phyloP scores from a whole-genome alignment of 2,113 vertebrate genomes.

The Aldabrachelys gigantea region DNA sequence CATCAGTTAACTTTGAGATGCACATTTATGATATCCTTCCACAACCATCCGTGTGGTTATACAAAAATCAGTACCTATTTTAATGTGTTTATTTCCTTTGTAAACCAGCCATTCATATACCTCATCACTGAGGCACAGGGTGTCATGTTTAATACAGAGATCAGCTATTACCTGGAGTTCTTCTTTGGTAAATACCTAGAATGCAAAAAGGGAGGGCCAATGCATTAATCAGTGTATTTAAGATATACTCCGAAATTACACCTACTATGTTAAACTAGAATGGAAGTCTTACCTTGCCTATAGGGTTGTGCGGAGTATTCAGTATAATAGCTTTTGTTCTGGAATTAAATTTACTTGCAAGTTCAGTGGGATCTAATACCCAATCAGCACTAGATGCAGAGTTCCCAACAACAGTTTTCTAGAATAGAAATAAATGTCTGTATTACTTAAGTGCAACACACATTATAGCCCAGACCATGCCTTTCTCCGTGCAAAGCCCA shows the following conservation, averaged over 20 bases:
- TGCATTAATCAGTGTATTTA: slow-evolving; percentile 12
- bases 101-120: slow-evolving; percentile 98
- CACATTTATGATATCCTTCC: neutral
- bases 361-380: slow-evolving; percentile 89
- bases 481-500: neutral
- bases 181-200: slow-evolving; percentile 88
- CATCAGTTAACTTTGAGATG: neutral
- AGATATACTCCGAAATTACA: neutral
- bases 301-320: slow-evolving; percentile 95
- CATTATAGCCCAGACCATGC: neutral
- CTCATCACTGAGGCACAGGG: slow-evolving; percentile 95
- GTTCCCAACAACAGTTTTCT: slow-evolving; percentile 79
- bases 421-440: slow-evolving; percentile 1
- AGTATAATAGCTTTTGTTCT: slow-evolving; percentile 96
- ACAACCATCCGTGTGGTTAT: neutral
- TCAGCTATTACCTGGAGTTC: slow-evolving; percentile 93
- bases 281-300: slow-evolving; percentile 88
- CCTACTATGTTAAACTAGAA: neutral
- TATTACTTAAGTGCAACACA: neutral
- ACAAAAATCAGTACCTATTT: slow-evolving; percentile 87
- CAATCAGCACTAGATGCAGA: slow-evolving; percentile 87
- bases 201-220: slow-evolving; percentile 27
- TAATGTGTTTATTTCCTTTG: slow-evolving; percentile 88
- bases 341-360: slow-evolving; percentile 92
- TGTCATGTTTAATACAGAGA: slow-evolving; percentile 92